phyloP scores from a whole-genome alignment of 2,797 vertebrate genomes.

The Mormyrus proboscirostris region DNA sequence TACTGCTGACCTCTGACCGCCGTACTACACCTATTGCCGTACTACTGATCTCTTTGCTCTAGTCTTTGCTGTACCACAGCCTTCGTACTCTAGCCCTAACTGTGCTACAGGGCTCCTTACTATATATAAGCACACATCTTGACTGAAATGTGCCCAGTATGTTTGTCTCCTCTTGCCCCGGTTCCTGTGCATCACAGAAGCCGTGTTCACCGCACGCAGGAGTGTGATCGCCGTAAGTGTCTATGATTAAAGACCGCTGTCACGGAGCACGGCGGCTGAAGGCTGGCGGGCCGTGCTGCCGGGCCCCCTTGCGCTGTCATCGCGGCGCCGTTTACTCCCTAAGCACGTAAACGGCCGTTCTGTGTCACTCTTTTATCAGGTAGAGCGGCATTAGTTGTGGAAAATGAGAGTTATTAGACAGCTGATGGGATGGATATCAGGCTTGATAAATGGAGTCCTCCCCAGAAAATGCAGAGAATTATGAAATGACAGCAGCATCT shows the following conservation, averaged over 20 bases:
- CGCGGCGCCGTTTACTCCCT: slow-evolving; percentile 26
- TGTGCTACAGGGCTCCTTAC: background rate
- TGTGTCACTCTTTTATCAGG: slow-evolving; percentile 27
- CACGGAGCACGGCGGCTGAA: slow-evolving; percentile 11
- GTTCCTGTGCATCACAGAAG: slow-evolving; percentile 11
- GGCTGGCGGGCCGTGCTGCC: background rate
- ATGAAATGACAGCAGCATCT: slow-evolving; percentile 46
- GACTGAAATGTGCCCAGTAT: background rate
- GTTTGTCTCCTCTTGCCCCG: background rate
- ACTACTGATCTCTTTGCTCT: background rate
- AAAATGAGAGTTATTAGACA: slow-evolving; percentile 46
- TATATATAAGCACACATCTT: background rate
- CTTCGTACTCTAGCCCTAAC: background rate
- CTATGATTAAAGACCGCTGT: slow-evolving; percentile 14
- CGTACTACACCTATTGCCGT: background rate
- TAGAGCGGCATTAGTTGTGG: slow-evolving; percentile 39
- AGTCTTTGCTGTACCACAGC: background rate
- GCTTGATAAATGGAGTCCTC: slow-evolving; percentile 45
- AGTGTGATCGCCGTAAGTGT: slow-evolving; percentile 24
- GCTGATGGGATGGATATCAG: slow-evolving; percentile 49
- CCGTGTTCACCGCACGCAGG: slow-evolving; percentile 16
- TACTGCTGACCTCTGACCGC: background rate
- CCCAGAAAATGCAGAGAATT: slow-evolving; percentile 48
- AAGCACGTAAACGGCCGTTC: slow-evolving; percentile 35
- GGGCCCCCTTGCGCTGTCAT: slow-evolving; percentile 9